These are phyloP conservation scores for Pogonognathellus flavescens DNA, from an alignment of 1,140 invertebrate genomes.

Conservation along the genomic window DNA sequence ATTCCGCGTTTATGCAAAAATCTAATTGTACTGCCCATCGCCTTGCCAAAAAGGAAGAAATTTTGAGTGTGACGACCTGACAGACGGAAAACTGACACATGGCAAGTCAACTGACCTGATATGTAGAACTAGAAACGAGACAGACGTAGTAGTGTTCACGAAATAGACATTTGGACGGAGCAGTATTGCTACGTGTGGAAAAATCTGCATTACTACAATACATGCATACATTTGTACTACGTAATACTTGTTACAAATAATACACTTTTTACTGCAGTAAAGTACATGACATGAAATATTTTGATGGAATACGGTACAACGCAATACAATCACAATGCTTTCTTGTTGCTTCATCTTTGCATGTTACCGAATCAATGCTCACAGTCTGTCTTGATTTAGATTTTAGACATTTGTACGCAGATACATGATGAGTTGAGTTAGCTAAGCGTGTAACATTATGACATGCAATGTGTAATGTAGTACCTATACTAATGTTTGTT, in stretches of 20 bases:
- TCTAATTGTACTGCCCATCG: not conserved
- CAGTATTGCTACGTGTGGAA: no score
- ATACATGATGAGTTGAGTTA: not conserved
- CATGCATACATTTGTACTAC: no score
- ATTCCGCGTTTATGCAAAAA: not conserved
- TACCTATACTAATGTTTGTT: no score
- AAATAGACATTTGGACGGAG: no score
- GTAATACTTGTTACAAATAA: no score
- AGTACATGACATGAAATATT: constrained; percentile 10
- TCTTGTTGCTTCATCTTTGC: not conserved
- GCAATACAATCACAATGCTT: not conserved
- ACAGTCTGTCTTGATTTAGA: not conserved
- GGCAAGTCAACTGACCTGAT: not conserved
- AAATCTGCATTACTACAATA: no score
- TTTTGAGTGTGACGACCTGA: constrained; percentile 44
- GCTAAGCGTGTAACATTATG: not conserved
- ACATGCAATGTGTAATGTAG: not conserved
- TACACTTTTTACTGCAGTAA: not conserved
- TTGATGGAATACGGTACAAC: not conserved
- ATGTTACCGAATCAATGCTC: not conserved
- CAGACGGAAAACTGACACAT: constrained; percentile 7
- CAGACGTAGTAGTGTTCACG: no score
- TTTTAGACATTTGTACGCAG: not conserved
- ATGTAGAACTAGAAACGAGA: not conserved
- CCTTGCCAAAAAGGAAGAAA: constrained; percentile 27